Evolutionary conservation across 2,888 invertebrate genomes (phyloP), one percentile per base, ranked within the genome.

Genomic region (Hemaris fuciformis): DNA sequence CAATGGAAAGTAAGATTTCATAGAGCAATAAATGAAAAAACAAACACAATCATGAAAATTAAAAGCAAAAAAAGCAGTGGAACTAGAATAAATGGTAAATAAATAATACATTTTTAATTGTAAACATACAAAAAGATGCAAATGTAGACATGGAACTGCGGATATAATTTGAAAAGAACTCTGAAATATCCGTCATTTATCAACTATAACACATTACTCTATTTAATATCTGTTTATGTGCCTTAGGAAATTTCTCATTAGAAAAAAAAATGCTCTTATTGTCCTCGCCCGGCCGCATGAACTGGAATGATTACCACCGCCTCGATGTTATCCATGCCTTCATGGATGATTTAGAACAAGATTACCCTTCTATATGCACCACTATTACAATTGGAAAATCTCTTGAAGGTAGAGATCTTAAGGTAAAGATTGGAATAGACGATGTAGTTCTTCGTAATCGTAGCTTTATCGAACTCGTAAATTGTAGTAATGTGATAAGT

Each of bases 301-400:
- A 88, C 66, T 91, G 90, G 91, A 74, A 79, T 7, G 73, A 84
- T 25, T 91, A 89, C 64, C 87, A 91, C 57, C 77, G 81, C 1
- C 69, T 91, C 7, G 70, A 71, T 8, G 84, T 84, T 0, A 91
- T 91, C 62, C 75, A 91, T 64, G 64, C 71, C 0, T 90, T 89
- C 63, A 73, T 91, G 77, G 85, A 90, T 57, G 74, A 84, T 5
- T 66, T 91, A 15, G 88, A 90, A 66, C 64, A 59, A 8, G 73
- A 80, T n/a, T 85, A 72, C 34, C 91, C 91, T 22, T 85, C 91
- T 0, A 79, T 90, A 41, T 91, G 91, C 62, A 86, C 87, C 0
- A 79, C 84, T 13, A 80, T 80, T 58, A 64, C 73, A 2, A 89
- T 91, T 57, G 91, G 91, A 1, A 73, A 75, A 22, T 88, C 90